Evolutionary conservation across 2,797 vertebrate genomes (phyloP).

Genomic region (Limosa lapponica): DNA sequence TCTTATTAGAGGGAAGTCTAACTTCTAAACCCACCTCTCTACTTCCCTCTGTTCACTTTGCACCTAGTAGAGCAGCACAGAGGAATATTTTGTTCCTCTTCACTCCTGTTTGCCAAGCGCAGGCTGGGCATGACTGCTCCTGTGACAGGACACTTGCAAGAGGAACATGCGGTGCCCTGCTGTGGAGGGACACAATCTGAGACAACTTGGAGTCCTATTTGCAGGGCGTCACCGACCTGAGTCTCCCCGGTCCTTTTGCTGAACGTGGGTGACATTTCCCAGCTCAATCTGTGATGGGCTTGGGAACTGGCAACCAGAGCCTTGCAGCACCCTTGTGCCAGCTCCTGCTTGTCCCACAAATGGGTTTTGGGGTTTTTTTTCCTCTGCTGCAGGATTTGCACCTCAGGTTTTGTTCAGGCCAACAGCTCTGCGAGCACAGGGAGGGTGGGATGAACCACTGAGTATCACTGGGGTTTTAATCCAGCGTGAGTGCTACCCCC

Average conservation of each 20-base stretch:
- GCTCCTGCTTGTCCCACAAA: neutral
- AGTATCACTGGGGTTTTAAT: neutral
- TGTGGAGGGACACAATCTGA: fast-evolving
- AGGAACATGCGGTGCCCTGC: neutral
- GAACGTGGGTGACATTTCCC: neutral
- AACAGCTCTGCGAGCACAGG: neutral
- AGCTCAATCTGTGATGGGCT: fast-evolving
- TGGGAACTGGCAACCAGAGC: neutral
- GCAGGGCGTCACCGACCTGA: neutral
- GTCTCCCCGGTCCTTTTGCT: neutral
- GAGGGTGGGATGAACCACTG: neutral
- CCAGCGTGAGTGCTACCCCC: neutral
- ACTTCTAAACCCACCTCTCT: neutral
- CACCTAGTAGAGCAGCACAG: neutral
- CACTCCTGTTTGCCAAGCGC: neutral
- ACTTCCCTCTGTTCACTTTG: neutral
- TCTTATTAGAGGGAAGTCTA: neutral
- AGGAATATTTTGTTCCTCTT: neutral
- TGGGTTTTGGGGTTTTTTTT: neutral
- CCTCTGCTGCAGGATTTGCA: neutral
- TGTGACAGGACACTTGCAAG: no score
- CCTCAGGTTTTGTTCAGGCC: neutral
- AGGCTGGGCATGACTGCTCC: neutral
- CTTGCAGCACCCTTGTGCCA: neutral
- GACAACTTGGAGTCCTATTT: fast-evolving